These are phyloP conservation scores for Bellardia bayeri DNA, from an alignment of 2,888 invertebrate genomes.

Conservation along the genomic window DNA sequence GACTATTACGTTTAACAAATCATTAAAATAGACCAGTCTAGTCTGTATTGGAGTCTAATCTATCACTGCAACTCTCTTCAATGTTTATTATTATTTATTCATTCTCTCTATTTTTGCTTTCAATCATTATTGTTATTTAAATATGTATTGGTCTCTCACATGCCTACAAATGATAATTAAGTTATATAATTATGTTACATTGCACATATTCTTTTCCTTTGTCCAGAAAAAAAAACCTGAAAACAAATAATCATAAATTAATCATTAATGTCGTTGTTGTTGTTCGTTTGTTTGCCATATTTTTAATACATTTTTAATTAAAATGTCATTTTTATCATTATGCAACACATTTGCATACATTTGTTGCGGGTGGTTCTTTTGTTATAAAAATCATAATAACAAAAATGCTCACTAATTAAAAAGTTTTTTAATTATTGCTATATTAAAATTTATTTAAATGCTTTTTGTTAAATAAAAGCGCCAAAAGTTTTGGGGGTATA, in stretches of 20 bases:
- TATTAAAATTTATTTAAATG: constrained; percentile 46
- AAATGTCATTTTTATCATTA: constrained; percentile 71
- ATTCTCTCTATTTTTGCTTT: background rate
- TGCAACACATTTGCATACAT: constrained; percentile 67
- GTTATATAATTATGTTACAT: constrained; percentile 11
- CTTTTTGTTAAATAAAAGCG: background rate
- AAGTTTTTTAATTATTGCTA: constrained; percentile 67
- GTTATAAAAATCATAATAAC: background rate
- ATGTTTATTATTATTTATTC: background rate
- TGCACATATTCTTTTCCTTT: background rate
- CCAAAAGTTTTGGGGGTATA: background rate
- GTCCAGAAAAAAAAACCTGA: background rate
- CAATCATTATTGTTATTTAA: constrained; percentile 1
- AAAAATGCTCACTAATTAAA: constrained; percentile 61
- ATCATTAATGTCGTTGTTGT: constrained; percentile 28
- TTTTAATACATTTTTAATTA: constrained; percentile 67
- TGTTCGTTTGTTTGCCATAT: background rate
- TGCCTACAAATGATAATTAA: constrained; percentile 7
- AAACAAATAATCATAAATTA: constrained; percentile 60
- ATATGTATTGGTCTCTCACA: background rate
- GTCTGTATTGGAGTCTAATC: no score
- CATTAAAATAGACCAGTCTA: no score
- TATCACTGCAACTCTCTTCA: background rate
- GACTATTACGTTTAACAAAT: no score
- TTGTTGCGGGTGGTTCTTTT: constrained; percentile 17